Evolutionary conservation across 2,888 invertebrate genomes (phyloP).

Genomic region (Fragum sueziense): DNA sequence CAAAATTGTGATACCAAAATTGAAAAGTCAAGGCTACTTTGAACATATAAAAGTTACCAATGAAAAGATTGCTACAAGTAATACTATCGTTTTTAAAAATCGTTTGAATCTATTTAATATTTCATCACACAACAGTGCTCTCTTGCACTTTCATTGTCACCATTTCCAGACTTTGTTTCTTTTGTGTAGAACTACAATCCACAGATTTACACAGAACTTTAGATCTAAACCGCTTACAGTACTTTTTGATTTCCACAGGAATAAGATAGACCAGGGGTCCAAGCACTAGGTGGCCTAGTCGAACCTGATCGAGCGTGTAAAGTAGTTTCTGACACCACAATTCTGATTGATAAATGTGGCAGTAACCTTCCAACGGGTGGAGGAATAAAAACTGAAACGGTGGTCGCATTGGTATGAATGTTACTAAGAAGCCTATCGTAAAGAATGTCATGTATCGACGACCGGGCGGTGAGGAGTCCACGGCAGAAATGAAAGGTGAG

Average conservation of each 20-base stretch:
- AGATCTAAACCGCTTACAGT: conserved; percentile 36
- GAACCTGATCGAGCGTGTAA: conserved; percentile 33
- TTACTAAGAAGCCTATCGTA: conserved; percentile 35
- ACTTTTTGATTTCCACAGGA: conserved; percentile 38
- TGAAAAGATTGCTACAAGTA: no score
- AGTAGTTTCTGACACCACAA: conserved; percentile 35
- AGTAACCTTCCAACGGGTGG: conserved; percentile 28
- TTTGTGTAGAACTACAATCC: conserved; percentile 38
- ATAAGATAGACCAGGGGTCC: conserved; percentile 50
- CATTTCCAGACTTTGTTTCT: conserved; percentile 47
- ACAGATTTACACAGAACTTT: conserved; percentile 46
- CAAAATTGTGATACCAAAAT: no score
- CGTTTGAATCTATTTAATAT: no score
- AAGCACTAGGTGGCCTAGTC: conserved; percentile 38
- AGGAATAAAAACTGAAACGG: conserved; percentile 50
- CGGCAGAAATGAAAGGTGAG: conserved; percentile 19
- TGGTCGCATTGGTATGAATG: conserved; percentile 41
- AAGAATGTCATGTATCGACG: conserved; percentile 41
- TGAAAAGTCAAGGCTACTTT: no score
- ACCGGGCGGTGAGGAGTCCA: conserved; percentile 34
- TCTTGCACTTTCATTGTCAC: conserved; percentile 26
- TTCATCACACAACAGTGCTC: conserved; percentile 23
- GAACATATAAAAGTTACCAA: no score
- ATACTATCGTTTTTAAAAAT: no score
- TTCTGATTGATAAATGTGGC: conserved; percentile 5